Percentiles rank a stretch among this genome's conserved stretches.
phyloP scores from a whole-genome alignment of 2,888 invertebrate genomes.

The Brachylomia viminalis region DNA sequence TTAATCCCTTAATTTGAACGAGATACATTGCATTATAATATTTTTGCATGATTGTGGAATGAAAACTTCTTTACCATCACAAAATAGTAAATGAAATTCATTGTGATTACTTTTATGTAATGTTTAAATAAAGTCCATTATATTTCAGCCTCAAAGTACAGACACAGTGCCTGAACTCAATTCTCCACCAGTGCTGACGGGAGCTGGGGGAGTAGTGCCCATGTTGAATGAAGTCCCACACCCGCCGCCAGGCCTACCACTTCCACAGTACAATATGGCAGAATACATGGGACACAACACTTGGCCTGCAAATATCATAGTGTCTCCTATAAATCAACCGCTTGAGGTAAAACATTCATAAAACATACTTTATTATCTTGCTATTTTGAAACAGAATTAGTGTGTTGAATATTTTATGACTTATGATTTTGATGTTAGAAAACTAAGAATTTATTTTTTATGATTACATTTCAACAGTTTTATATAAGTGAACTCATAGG shows the following conservation, averaged over 20 bases:
- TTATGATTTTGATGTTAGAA: background rate
- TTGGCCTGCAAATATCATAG: constrained; percentile 88
- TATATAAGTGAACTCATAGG: background rate
- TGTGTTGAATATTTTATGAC: constrained; percentile 2
- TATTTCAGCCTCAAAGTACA: constrained; percentile 82
- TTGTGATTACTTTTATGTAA: constrained; percentile 14
- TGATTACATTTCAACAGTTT: background rate
- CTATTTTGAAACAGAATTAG: background rate
- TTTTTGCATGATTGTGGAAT: constrained; percentile 8
- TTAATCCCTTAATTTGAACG: background rate
- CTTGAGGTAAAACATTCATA: constrained; percentile 83
- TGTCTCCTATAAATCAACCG: constrained; percentile 85
- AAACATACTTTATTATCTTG: background rate
- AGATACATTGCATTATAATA: background rate
- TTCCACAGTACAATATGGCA: constrained; percentile 87
- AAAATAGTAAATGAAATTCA: background rate
- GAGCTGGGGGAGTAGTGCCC: constrained; percentile 79
- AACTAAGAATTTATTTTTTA: background rate
- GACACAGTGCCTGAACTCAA: constrained; percentile 83
- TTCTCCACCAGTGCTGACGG: constrained; percentile 83
- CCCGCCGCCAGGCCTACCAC: constrained; percentile 86
- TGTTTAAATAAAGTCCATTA: constrained; percentile 37
- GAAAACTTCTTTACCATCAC: background rate
- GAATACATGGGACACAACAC: constrained; percentile 87
- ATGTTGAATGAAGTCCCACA: constrained; percentile 84